Conservation (phyloP, 1,140 invertebrate genomes). For the Medauroidea extradentata region DNA sequence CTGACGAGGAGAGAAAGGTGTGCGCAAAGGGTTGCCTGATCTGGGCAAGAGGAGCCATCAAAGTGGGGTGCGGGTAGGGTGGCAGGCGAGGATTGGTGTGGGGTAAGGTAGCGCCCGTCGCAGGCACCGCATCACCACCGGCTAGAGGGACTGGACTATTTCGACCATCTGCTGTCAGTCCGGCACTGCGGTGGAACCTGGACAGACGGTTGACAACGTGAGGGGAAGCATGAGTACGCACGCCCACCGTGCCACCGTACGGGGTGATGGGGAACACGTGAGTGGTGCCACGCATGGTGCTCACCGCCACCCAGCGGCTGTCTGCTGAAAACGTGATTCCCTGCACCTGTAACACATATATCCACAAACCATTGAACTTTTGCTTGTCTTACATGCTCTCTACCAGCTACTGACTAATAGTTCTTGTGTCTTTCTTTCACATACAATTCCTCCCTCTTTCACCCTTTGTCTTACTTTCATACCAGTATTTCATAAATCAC, state of each 20-base stretch:
- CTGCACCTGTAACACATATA: conserved; percentile 47
- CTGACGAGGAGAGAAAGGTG: not conserved
- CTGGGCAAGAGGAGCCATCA: conserved; percentile 76
- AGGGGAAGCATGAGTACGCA: conserved; percentile 87
- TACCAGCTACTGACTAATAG: not conserved
- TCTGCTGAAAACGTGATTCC: conserved; percentile 87
- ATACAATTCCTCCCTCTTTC: not conserved
- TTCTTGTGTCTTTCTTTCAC: not conserved
- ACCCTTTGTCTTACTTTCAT: not conserved
- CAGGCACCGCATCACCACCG: conserved; percentile 23
- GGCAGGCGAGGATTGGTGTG: conserved; percentile 85
- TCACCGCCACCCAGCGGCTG: conserved; percentile 92
- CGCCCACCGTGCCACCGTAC: conserved; percentile 88
- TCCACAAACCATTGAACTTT: not conserved
- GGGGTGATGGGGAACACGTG: conserved; percentile 96
- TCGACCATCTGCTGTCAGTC: conserved; percentile 68
- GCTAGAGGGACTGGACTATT: conserved; percentile 66
- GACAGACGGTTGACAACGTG: conserved; percentile 94
- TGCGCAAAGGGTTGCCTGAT: conserved; percentile 62
- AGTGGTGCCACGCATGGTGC: conserved; percentile 91
- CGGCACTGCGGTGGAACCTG: conserved; percentile 92
- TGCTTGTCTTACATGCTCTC: not conserved
- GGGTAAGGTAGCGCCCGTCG: conserved; percentile 58
- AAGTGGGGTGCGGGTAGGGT: conserved; percentile 80
- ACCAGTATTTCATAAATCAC: not conserved